These are phyloP conservation scores for Anoplopoma fimbria DNA, from an alignment of 2,113 vertebrate genomes.

Conservation along the genomic window DNA sequence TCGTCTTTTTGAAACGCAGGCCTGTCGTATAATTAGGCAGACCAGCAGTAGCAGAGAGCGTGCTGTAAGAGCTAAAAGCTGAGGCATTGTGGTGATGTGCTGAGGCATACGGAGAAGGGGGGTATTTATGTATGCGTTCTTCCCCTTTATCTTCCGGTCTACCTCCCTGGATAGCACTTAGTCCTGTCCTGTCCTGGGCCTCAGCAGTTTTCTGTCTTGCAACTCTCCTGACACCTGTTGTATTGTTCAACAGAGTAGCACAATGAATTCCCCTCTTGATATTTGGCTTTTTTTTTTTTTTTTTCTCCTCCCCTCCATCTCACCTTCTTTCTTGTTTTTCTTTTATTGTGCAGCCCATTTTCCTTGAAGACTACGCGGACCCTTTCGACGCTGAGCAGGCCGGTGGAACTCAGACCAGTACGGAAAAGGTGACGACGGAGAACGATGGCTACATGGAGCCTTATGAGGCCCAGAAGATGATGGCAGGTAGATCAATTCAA, in stretches of 20 bases:
- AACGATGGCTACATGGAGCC: conserved; percentile 99
- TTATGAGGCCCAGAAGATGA: conserved; percentile 98
- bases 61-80: conserved; percentile 58
- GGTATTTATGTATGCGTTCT: conserved; percentile 61
- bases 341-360: conserved; percentile 85
- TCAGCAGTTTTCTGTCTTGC: conserved; percentile 33
- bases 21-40: conserved; percentile 76
- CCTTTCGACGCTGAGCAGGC: conserved; percentile 93
- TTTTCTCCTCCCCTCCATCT: background rate
- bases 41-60: conserved; percentile 63
- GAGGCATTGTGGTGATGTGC: conserved; percentile 50
- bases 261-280: conserved; percentile 42
- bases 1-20: conserved; percentile 68
- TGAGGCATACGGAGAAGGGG: conserved; percentile 29
- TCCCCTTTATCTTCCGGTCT: conserved; percentile 35
- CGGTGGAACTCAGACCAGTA: conserved; percentile 79
- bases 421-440: conserved; percentile 88
- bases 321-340: conserved; percentile 17
- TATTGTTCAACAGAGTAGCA: conserved; percentile 56
- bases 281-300: conserved; percentile 17
- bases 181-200: conserved; percentile 32
- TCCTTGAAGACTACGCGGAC: conserved; percentile 97
- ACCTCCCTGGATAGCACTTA: conserved; percentile 27
- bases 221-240: conserved; percentile 16
- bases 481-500: conserved; percentile 88